Base-by-base conservation (phyloP, 2,888 invertebrate species). In the Marasmarcha lunaedactyla region DNA sequence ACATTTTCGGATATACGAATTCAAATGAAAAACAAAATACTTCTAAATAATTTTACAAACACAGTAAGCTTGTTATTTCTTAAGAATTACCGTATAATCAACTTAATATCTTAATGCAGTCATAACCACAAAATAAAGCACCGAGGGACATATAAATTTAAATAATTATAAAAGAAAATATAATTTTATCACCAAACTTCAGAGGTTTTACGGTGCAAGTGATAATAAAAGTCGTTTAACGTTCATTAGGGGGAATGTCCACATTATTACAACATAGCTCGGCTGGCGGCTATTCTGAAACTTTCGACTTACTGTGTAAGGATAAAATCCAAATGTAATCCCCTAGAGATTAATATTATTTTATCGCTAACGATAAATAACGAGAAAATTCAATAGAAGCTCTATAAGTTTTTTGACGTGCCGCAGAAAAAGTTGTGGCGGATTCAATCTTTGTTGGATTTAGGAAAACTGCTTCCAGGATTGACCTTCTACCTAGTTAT, bases 311-410 rank as follows among this genome's bases (percentile, higher is more conserved):
- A 71, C 56, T 64, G 68, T 62, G 70, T 63, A 71, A 72, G 77
- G 74, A 78, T 72, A 67, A 78, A 81, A 81, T 77, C 78, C 74
- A 58, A 57, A 55, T 55, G 59, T 70, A 74, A 79, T 78, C 69
- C 83, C 69, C 77, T 42, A 58, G 76, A 74, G 81, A 79, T 83
- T 83, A 83, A 83, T 83, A 83, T 81, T 79, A 78, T 83, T 83
- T 83, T 81, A 83, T 83, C 78, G 73, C 70, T 58, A 63, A 77
- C 78, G 70, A 83, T 83, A 81, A 81, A 81, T 79, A 83, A 76
- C 64, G 61, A 64, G 66, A 54, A 73, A 77, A 81, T 79, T 83
- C 78, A 83, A 83, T 81, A 73, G 76, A 59, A 61, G 67, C 65
- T 70, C 77, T 76, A 74, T 65, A 79, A 81, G 72, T 79, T 79